These are phyloP conservation scores for Bothrops jararaca DNA, from an alignment of 2,113 vertebrate genomes.

Conservation along the genomic window DNA sequence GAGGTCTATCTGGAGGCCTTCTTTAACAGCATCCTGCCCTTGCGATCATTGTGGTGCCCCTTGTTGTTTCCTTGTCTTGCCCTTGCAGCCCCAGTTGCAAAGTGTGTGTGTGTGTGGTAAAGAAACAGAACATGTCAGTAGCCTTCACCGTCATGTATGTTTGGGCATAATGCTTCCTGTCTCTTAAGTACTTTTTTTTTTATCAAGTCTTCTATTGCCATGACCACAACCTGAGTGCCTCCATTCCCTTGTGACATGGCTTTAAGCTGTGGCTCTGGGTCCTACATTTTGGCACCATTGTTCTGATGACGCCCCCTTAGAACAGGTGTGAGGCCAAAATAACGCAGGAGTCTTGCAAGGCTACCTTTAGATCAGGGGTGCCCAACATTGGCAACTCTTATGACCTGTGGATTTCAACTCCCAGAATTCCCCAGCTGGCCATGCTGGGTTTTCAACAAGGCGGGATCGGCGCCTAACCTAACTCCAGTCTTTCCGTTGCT, in stretches of 20 bases:
- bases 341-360: background rate
- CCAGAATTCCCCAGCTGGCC: background rate
- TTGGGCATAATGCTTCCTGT: background rate
- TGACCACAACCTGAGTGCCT: background rate
- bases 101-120: background rate
- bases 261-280: background rate
- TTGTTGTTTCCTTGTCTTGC: background rate
- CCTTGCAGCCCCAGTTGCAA: background rate
- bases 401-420: background rate
- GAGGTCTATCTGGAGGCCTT: background rate
- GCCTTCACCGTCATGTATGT: background rate
- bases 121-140: background rate
- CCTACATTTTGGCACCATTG: background rate
- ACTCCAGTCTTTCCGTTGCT: background rate
- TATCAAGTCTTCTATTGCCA: background rate
- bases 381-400: background rate
- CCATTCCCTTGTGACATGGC: background rate
- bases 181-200: background rate
- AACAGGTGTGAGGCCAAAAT: background rate
- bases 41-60: background rate
- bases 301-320: background rate
- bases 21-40: background rate
- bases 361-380: background rate
- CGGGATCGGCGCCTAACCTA: accelerated
- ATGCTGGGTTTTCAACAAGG: background rate